Evolutionary conservation across 2,113 vertebrate species (phyloP), one percentile per base, ranked within the genome.

Genomic region (Lampris megalopsis): DNA sequence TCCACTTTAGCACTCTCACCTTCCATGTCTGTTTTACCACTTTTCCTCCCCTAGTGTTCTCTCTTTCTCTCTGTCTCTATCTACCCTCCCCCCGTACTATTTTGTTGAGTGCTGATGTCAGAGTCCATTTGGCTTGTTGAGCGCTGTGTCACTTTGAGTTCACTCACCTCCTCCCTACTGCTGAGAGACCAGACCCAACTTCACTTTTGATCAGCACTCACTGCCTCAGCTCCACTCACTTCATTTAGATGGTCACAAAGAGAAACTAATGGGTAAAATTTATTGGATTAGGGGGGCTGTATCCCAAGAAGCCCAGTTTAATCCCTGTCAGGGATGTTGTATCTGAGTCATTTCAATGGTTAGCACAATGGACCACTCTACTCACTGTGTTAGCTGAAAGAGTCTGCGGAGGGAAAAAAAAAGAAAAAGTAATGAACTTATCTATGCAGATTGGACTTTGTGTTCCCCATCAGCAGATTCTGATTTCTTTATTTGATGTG

Each of bases 81-180:
- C 24, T 24, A 24, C 52, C 54, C 11, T 36, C 2, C 24, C 63
- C 66, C 68, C 52, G 47, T 77, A 48, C 11, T 53, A 57, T 61
- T 73, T 77, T 68, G 8, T 77, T 48, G 6, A 50, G 50, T 60
- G 57, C 41, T 78, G 68, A 70, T 65, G 90, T 91, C 89, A 11
- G 41, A 66, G 57, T 86, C 54, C 47, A 83, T 92, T 91, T 82
- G 75, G 60, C 77, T 84, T 85, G 85, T 88, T 84, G 89, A 84
- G 52, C 56, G 45, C 42, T 9, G 41, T 82, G 82, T 68, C 81
- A 80, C 72, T 82, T 76, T 72, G 24, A 66, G 61, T 82, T 82
- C 73, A 42, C 76, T 82, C 68, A 61, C 70, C 57, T 90, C 56
- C 81, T 76, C 60, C 65, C 48, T 24, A 70, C 50, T 70, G 79